phyloP scores from a whole-genome alignment of 2,113 vertebrate genomes.

The Cebus imitator region DNA sequence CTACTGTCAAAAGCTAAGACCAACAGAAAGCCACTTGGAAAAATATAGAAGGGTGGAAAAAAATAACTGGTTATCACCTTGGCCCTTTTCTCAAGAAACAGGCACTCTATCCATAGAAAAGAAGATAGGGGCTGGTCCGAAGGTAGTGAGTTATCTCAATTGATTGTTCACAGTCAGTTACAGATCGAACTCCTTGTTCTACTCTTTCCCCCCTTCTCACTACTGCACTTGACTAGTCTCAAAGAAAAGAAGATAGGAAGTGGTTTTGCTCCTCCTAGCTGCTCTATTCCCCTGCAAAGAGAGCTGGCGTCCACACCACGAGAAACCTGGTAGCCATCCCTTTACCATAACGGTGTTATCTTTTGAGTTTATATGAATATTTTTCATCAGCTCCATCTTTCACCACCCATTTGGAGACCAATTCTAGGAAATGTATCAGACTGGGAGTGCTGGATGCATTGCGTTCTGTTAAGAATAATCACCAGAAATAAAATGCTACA shows the following conservation, averaged over 20 bases:
- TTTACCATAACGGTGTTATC: neutral
- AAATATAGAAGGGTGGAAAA: neutral
- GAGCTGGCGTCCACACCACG: neutral
- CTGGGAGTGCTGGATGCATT: neutral
- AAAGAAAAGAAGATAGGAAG: neutral
- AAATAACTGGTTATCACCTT: neutral
- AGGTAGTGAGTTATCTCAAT: no score
- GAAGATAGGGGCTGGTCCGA: neutral
- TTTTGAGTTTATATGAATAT: neutral
- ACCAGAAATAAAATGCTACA: conserved; percentile 10
- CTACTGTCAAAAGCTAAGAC: neutral
- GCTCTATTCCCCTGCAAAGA: neutral
- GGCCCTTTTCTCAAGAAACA: neutral
- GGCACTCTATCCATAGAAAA: neutral
- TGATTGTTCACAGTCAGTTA: no score
- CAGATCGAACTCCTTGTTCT: no score
- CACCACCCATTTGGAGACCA: neutral
- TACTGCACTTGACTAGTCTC: no score
- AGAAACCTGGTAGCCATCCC: neutral
- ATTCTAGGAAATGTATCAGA: neutral
- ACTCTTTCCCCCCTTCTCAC: no score
- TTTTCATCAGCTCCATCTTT: conserved; percentile 23
- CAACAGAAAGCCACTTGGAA: neutral
- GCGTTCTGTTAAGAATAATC: neutral
- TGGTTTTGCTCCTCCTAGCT: neutral